Conservation (phyloP, 1,140 invertebrate genomes). For the Nomia melanderi region DNA sequence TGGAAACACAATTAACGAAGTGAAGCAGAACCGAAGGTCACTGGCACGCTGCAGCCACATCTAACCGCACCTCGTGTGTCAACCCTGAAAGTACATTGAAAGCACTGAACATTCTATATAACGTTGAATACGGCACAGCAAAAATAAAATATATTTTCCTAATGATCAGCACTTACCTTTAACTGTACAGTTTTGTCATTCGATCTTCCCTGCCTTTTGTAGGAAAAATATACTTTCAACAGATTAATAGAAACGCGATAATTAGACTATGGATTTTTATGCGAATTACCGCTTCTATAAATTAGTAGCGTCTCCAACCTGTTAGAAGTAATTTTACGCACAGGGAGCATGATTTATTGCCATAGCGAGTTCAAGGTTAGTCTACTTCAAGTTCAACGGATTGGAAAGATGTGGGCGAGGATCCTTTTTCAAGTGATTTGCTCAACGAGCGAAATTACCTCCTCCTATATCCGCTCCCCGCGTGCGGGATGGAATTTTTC, state of each 20-base stretch:
- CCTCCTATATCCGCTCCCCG: neutral
- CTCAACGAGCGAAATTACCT: slow-evolving; percentile 22
- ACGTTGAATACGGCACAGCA: too few species aligned
- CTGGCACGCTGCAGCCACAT: neutral
- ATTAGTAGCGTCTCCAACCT: too few species aligned
- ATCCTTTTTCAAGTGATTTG: slow-evolving; percentile 14
- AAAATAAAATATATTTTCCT: too few species aligned
- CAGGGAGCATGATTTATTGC: neutral
- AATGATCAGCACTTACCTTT: too few species aligned
- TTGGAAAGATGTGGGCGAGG: slow-evolving; percentile 5
- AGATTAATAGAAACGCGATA: too few species aligned
- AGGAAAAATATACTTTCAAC: too few species aligned
- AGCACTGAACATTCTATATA: too few species aligned
- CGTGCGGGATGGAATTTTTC: slow-evolving; percentile 1
- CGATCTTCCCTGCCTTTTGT: too few species aligned
- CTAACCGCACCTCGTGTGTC: neutral
- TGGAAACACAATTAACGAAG: neutral
- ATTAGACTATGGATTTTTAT: too few species aligned
- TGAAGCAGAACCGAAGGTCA: neutral
- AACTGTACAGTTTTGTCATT: too few species aligned
- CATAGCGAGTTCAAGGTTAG: neutral
- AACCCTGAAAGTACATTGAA: neutral
- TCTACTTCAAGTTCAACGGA: neutral
- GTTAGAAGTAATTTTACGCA: too few species aligned
- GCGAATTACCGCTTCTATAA: too few species aligned